phyloP scores from a whole-genome alignment of 2,113 vertebrate species.

The Vicugna pacos region DNA sequence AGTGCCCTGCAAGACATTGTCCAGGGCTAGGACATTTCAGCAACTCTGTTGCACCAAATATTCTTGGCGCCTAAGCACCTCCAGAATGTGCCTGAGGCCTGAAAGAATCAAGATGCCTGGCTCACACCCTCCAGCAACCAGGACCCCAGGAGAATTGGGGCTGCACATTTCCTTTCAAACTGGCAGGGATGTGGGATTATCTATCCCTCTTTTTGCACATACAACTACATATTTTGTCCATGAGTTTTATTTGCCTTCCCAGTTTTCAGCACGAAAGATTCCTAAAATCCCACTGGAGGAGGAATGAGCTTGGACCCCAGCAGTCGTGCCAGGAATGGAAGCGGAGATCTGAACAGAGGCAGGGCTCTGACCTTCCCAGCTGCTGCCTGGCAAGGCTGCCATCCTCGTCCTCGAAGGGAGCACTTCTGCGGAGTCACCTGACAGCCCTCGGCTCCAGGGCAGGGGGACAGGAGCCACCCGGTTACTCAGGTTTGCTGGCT shows the following conservation, averaged over 20 bases:
- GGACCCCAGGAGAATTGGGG: not conserved
- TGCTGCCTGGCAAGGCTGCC: not conserved
- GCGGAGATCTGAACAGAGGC: slow-evolving; percentile 37
- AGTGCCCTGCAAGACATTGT: not conserved
- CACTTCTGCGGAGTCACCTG: not conserved
- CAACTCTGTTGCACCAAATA: not conserved
- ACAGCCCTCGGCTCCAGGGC: not conserved
- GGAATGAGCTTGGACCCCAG: not conserved
- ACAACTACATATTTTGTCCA: not conserved
- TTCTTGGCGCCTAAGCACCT: slow-evolving; percentile 3
- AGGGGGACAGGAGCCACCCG: not conserved
- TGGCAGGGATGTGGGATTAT: not conserved
- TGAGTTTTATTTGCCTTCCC: slow-evolving; percentile 59
- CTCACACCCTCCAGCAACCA: not conserved
- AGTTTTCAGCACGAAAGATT: slow-evolving; percentile 61
- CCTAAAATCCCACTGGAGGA: slow-evolving; percentile 52
- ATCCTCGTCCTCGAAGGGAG: not conserved
- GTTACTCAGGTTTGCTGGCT: not conserved
- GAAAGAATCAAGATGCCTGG: slow-evolving; percentile 12
- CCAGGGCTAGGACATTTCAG: not conserved
- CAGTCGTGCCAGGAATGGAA: slow-evolving; percentile 57
- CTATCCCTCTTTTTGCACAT: not conserved
- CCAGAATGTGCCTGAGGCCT: not conserved
- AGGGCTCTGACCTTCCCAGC: not conserved
- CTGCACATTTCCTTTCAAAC: not conserved